Base-by-base conservation (phyloP, 2,797 vertebrate genomes). In the Sebastes itinus region DNA sequence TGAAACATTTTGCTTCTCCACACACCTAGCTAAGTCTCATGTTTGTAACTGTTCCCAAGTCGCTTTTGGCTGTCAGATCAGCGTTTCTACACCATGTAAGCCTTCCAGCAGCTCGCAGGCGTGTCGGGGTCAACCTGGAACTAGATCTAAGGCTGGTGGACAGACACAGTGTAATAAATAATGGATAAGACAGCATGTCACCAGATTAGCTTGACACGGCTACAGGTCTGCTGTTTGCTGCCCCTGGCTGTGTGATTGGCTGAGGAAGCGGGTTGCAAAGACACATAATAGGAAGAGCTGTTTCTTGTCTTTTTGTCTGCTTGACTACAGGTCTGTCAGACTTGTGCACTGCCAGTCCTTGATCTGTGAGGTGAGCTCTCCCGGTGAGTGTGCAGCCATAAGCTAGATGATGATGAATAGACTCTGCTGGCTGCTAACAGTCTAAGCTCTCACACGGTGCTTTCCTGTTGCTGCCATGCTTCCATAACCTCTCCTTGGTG, bases 371-470 rank as follows among this genome's bases (percentile, higher is more conserved):
- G 42, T 58, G 72, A 85, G 78, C 55, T 77, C 68, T 80, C 80
- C 46, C 78, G 75, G 75, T 16, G 46, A 87, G 77, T 32, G 70
- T 71, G 82, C 71, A 78, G 82, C 70, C 74, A 85, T 74, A 72
- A 83, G 80, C 61, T n/a, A 74, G 81, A 90, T 85, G 89, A 86
- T 86, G 87, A 94, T 86, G 83, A 91, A 90, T 88, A 60, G 81
- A 87, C 72, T 85, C 80, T 56, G 77, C 73, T 76, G 76, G 20
- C 62, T 71, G 75, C 78, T 55, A 68, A 75, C 61, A 78, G 77
- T 68, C 77, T 68, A n/a, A 11, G 70, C 66, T 75, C 77, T 81
- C 77, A 79, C 82, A 60, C 32, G n/a, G 42, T 32, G 75, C 18
- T 63, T 86, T 88, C 67, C 72, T 46, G 72, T 58, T 78, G 77